A percentile compares a stretch with the other conserved stretches of the same genome.
Conservation (phyloP, 2,797 vertebrate species). For the Pseudotriccus pelzelni region DNA sequence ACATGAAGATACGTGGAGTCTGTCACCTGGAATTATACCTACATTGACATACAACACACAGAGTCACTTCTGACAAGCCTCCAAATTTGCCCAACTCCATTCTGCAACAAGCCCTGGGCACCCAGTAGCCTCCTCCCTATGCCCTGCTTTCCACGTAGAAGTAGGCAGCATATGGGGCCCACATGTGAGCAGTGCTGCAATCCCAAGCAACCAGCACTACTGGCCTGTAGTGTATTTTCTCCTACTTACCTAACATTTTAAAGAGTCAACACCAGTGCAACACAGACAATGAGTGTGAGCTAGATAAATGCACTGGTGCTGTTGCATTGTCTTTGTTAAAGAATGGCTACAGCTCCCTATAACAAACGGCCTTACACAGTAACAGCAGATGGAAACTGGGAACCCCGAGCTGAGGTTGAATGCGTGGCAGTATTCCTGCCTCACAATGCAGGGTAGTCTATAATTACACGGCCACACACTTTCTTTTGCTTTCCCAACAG, state of each 20-base stretch:
- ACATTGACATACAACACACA: background rate
- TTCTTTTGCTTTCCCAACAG: background rate
- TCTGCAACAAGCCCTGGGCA: background rate
- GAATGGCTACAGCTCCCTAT: background rate
- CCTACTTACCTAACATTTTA: background rate
- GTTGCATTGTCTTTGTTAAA: background rate
- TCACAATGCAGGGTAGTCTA: background rate
- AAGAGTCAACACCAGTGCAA: background rate
- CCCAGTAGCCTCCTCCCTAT: background rate
- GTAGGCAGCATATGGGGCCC: fast-evolving
- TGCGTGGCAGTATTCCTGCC: background rate
- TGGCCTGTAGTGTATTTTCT: background rate
- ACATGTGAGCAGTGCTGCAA: background rate
- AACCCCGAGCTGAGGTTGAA: background rate
- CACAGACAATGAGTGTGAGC: background rate
- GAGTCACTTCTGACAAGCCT: background rate
- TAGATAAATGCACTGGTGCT: background rate
- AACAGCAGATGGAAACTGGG: background rate
- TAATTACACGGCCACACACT: background rate
- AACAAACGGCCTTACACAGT: background rate
- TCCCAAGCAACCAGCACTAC: too few relatives aligned
- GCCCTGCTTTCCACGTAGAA: background rate
- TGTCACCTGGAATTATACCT: background rate
- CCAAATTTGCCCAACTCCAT: background rate
- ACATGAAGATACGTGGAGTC: background rate